phyloP scores from a whole-genome alignment of 2,888 invertebrate species.

The Eucera pruinosa region DNA sequence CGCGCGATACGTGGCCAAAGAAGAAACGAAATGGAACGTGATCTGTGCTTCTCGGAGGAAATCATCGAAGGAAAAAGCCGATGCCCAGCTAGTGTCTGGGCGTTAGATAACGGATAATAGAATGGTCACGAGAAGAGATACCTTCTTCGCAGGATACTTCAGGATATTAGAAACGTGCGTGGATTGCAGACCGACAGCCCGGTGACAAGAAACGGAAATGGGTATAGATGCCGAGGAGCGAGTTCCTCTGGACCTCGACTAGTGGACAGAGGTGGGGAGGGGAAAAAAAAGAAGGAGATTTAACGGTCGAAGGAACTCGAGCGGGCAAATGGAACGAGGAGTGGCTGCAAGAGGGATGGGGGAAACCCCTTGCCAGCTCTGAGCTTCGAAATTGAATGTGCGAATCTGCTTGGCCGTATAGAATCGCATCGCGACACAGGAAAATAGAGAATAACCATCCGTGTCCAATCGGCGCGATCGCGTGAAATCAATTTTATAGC shows the following conservation, averaged over 20 bases:
- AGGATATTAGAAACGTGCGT: constrained; percentile 81
- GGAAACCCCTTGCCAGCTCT: constrained; percentile 20
- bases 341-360: neutral
- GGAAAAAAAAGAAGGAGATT: constrained; percentile 36
- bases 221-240: constrained; percentile 40
- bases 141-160: constrained; percentile 43
- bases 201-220: constrained; percentile 69
- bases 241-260: constrained; percentile 6
- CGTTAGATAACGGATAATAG: constrained; percentile 56
- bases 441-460: constrained; percentile 10
- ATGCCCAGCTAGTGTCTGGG: too few relatives aligned
- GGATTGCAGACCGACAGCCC: constrained; percentile 69
- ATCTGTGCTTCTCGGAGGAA: constrained; percentile 4
- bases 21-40: neutral
- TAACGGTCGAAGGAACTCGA: constrained; percentile 43
- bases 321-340: constrained; percentile 23
- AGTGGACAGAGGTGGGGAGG: constrained; percentile 10
- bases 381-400: constrained; percentile 43
- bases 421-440: neutral
- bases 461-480: neutral
- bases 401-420: constrained; percentile 12
- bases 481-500: constrained; percentile 31
- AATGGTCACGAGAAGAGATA: constrained; percentile 39
- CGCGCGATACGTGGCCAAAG: neutral
- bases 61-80: constrained; percentile 26